phyloP scores from a whole-genome alignment of 2,797 vertebrate genomes.

The Halcyon leucocephala region DNA sequence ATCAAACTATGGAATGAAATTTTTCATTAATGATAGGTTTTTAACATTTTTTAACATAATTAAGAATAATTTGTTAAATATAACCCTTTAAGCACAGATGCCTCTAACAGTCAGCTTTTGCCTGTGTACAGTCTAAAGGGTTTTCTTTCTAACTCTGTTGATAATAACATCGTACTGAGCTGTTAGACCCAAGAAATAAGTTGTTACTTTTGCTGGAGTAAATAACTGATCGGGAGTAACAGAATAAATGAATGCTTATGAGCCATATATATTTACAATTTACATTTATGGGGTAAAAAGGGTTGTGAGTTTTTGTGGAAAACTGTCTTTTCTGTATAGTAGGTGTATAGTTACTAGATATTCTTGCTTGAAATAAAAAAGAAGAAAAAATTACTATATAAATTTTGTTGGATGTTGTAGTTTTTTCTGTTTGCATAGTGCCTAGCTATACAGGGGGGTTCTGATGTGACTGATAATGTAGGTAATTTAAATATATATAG shows the following conservation, averaged over 20 bases:
- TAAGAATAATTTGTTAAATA: conserved; percentile 22
- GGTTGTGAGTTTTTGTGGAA: background rate
- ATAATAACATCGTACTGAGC: background rate
- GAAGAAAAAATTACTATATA: background rate
- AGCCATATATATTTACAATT: background rate
- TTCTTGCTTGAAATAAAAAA: background rate
- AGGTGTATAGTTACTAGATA: background rate
- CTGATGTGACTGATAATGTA: background rate
- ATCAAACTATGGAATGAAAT: conserved; percentile 17
- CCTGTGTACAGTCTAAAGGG: background rate
- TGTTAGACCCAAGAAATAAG: background rate
- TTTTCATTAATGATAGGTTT: background rate
- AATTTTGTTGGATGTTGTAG: background rate
- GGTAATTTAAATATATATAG: background rate
- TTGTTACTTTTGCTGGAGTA: background rate
- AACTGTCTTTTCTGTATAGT: background rate
- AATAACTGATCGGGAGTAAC: background rate
- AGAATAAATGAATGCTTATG: background rate
- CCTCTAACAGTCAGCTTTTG: background rate
- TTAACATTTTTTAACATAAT: background rate
- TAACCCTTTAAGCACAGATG: background rate
- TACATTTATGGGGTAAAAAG: background rate
- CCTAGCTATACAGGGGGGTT: background rate
- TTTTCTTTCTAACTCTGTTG: background rate
- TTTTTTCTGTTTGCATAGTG: background rate